These are phyloP conservation scores for Drosophila nigricruria DNA, from an alignment of 2,888 invertebrate genomes.

Conservation along the genomic window DNA sequence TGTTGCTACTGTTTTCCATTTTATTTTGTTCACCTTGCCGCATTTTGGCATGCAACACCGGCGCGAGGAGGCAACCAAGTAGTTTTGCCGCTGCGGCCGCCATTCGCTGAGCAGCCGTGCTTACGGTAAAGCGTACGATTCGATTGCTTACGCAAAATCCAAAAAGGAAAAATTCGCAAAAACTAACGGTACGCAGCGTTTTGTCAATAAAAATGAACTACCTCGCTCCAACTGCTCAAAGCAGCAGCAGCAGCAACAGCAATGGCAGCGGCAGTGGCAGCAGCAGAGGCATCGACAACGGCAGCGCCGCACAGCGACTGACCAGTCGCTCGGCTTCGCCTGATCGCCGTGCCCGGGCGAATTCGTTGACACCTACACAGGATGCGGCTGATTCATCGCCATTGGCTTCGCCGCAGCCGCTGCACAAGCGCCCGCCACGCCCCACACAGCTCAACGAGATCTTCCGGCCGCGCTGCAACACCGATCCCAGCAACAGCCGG, in stretches of 20 bases:
- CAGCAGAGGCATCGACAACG: background rate
- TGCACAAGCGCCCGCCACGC: conserved; percentile 47
- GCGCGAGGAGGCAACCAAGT: conserved; percentile 20
- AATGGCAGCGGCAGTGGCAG: background rate
- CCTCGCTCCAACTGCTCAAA: conserved; percentile 23
- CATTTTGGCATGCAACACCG: conserved; percentile 43
- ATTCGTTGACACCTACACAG: conserved; percentile 47
- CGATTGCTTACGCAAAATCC: conserved; percentile 30
- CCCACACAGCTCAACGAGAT: conserved; percentile 59
- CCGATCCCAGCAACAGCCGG: conserved; percentile 59
- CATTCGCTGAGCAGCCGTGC: conserved; percentile 31
- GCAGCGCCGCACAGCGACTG: conserved; percentile 8
- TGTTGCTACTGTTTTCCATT: conserved; percentile 33
- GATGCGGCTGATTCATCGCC: conserved; percentile 21
- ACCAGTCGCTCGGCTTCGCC: conserved; percentile 52
- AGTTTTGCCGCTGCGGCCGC: conserved; percentile 24
- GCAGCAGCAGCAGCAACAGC: background rate
- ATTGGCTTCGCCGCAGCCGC: conserved; percentile 28
- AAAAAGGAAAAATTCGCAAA: background rate
- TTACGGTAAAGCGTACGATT: conserved; percentile 30
- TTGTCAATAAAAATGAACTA: conserved; percentile 46
- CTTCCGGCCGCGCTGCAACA: conserved; percentile 72
- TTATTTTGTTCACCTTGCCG: conserved; percentile 39
- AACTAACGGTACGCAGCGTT: conserved; percentile 7
- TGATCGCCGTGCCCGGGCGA: conserved; percentile 41